Conservation (phyloP, 2,888 invertebrate species). For the Plagiodera versicolora region DNA sequence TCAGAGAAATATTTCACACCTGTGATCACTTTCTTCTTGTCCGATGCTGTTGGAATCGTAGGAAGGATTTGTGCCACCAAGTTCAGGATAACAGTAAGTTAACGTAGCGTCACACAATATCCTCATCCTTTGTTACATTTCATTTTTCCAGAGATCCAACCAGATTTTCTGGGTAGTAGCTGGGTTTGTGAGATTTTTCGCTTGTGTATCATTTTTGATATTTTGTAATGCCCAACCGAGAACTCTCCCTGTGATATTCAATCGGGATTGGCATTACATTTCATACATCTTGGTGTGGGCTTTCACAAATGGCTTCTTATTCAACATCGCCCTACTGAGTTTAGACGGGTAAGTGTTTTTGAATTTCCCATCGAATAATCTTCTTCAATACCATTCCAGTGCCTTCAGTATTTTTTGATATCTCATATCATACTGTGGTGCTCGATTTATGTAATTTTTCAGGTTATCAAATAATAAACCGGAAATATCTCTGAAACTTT, state of each 20-base stretch:
- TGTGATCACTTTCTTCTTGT: not conserved
- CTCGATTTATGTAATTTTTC: not conserved
- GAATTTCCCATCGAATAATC: too few species aligned
- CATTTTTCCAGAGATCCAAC: not conserved
- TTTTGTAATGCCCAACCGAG: not conserved
- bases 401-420: too few species aligned
- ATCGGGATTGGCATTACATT: not conserved
- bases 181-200: not conserved
- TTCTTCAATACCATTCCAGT: too few species aligned
- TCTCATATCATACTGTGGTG: too few species aligned
- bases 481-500: not conserved
- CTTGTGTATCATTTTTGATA: not conserved
- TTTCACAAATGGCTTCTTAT: not conserved
- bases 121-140: not conserved
- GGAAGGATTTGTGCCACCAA: not conserved
- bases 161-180: not conserved
- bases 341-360: not conserved
- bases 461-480: not conserved
- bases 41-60: not conserved
- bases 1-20: not conserved
- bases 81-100: not conserved
- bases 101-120: too few species aligned
- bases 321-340: not conserved
- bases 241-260: not conserved
- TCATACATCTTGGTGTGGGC: not conserved